phyloP scores from a whole-genome alignment of 2,888 invertebrate genomes.

The Epistrophella euchroma region DNA sequence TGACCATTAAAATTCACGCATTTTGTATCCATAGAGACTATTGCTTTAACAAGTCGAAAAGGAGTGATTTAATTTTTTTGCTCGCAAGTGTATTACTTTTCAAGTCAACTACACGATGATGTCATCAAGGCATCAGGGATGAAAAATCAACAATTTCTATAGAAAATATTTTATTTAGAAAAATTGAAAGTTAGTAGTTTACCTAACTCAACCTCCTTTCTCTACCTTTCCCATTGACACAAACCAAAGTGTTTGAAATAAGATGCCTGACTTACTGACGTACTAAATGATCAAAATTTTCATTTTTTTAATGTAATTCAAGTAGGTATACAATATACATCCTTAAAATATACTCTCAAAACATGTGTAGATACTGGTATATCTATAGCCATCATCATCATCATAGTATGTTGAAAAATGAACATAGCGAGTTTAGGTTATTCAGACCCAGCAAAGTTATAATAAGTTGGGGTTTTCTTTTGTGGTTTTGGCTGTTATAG shows the following conservation, averaged over 20 bases:
- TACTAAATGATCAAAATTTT: conserved; percentile 7
- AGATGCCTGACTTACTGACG: conserved; percentile 8
- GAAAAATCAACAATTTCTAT: neutral
- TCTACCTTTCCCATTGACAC: no score
- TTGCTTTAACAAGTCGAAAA: no score
- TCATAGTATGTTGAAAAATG: neutral
- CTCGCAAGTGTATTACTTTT: no score
- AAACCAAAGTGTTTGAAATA: conserved; percentile 1
- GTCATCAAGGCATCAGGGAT: conserved; percentile 1
- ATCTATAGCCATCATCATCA: neutral
- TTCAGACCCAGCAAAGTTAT: conserved; percentile 14
- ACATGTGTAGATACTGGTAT: neutral
- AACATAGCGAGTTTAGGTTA: neutral
- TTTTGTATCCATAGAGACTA: no score
- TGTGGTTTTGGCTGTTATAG: conserved; percentile 10
- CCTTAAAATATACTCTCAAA: neutral
- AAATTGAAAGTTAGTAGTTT: neutral
- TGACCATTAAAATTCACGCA: no score
- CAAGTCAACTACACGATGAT: neutral
- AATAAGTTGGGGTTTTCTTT: conserved; percentile 23
- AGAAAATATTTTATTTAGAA: neutral
- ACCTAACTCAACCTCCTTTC: neutral
- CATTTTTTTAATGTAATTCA: conserved; percentile 16
- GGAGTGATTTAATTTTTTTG: no score
- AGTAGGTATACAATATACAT: conserved; percentile 6